Conservation (phyloP, 1,140 invertebrate species). For the Notospermus geniculatus region DNA sequence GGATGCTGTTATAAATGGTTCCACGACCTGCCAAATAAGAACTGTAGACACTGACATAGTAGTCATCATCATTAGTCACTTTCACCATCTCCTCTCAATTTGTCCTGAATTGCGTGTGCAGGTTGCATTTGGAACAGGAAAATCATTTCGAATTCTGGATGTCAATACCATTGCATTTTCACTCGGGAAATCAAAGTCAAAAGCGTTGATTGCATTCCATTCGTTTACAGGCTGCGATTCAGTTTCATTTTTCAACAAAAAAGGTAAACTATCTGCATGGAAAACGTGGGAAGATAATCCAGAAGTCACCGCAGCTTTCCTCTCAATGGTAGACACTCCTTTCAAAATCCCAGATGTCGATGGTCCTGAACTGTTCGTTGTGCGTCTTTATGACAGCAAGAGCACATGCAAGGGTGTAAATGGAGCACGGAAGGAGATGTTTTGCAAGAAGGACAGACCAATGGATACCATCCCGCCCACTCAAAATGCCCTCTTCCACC, state of each 20-base stretch:
- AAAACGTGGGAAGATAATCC: neutral
- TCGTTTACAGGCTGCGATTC: constrained; percentile 36
- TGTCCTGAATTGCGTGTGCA: constrained; percentile 6
- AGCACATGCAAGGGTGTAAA: constrained; percentile 16
- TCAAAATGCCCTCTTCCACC: constrained; percentile 6
- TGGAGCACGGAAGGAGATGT: constrained; percentile 16
- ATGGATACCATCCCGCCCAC: constrained; percentile 17
- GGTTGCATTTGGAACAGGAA: constrained; percentile 27
- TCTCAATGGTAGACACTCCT: neutral
- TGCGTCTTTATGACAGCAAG: constrained; percentile 23
- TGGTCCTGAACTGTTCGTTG: constrained; percentile 20
- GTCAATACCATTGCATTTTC: neutral
- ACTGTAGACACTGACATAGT: constrained; percentile 29
- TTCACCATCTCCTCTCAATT: neutral
- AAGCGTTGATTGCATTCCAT: constrained; percentile 21
- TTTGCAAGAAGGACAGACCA: constrained; percentile 1
- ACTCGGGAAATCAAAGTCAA: constrained; percentile 8
- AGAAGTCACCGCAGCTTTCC: neutral
- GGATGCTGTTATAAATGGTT: constrained; percentile 23
- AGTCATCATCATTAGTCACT: constrained; percentile 16
- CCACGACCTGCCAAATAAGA: neutral
- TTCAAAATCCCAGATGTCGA: constrained; percentile 10
- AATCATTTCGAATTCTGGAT: constrained; percentile 12
- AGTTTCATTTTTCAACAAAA: constrained; percentile 27
- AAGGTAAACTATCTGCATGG: constrained; percentile 11